phyloP scores from a whole-genome alignment of 2,113 vertebrate species.

The Aegotheles bennettii region DNA sequence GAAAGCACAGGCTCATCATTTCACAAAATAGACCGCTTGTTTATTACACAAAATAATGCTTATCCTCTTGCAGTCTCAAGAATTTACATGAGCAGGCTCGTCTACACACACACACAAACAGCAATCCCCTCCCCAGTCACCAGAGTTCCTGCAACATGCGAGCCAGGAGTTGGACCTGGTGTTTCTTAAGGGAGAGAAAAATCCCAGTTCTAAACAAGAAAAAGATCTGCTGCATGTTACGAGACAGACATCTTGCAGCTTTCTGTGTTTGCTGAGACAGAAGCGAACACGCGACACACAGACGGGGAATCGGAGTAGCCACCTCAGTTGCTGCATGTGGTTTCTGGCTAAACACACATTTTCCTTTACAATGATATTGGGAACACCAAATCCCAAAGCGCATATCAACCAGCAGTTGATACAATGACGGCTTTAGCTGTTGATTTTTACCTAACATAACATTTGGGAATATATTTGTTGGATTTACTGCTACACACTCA shows the following conservation, averaged over 20 bases:
- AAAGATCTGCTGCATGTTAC: neutral
- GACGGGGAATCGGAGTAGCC: rapidly evolving
- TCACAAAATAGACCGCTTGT: neutral
- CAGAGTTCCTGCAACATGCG: rapidly evolving
- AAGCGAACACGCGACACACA: neutral
- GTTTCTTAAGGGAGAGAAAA: neutral
- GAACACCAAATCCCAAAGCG: neutral
- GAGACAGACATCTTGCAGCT: neutral
- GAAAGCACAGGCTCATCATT: neutral
- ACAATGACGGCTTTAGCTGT: neutral
- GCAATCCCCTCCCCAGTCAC: neutral
- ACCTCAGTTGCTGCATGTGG: neutral
- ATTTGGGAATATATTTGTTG: neutral
- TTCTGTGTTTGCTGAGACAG: neutral
- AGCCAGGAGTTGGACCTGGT: neutral
- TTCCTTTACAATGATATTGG: neutral
- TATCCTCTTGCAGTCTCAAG: neutral
- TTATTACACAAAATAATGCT: neutral
- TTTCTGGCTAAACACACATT: neutral
- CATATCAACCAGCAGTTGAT: neutral
- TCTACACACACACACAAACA: neutral
- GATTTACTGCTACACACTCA: neutral
- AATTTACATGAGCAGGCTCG: neutral
- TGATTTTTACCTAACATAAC: neutral
- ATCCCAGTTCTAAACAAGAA: neutral